phyloP scores from a whole-genome alignment of 2,113 vertebrate genomes.

The Megaleporinus macrocephalus region DNA sequence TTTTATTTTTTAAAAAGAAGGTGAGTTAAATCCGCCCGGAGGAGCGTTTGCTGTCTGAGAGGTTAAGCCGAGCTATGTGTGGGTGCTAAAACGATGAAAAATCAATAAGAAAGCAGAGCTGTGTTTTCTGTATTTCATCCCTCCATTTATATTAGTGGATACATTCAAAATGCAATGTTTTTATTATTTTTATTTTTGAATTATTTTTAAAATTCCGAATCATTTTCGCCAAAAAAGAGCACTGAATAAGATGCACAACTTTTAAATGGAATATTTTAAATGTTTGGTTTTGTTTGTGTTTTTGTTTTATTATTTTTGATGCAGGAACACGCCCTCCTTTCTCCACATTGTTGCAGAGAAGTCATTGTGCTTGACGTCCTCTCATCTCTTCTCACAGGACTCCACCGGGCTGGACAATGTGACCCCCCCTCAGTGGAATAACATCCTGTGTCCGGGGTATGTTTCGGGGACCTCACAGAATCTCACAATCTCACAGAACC shows the following conservation, averaged over 20 bases:
- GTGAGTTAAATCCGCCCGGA: not conserved
- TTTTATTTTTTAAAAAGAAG: not conserved
- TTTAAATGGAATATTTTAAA: no score
- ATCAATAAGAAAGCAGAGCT: not conserved
- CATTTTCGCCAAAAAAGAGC: no score
- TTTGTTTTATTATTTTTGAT: no score
- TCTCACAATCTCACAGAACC: not conserved
- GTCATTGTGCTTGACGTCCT: constrained; percentile 15
- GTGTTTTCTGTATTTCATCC: no score
- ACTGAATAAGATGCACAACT: no score
- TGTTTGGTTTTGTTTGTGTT: no score
- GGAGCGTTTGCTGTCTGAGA: not conserved
- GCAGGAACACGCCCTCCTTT: no score
- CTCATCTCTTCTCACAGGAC: constrained; percentile 21
- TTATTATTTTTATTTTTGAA: no score
- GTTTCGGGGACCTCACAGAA: not conserved
- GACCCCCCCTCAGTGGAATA: not conserved
- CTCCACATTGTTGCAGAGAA: not conserved
- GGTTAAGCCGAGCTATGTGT: no score
- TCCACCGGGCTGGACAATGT: constrained; percentile 2
- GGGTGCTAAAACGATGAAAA: not conserved
- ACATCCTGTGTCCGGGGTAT: constrained; percentile 43
- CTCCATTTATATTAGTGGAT: no score
- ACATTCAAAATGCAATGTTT: no score
- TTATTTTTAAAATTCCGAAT: no score